Conservation (phyloP, 2,113 vertebrate species). For the Falco punctatus region DNA sequence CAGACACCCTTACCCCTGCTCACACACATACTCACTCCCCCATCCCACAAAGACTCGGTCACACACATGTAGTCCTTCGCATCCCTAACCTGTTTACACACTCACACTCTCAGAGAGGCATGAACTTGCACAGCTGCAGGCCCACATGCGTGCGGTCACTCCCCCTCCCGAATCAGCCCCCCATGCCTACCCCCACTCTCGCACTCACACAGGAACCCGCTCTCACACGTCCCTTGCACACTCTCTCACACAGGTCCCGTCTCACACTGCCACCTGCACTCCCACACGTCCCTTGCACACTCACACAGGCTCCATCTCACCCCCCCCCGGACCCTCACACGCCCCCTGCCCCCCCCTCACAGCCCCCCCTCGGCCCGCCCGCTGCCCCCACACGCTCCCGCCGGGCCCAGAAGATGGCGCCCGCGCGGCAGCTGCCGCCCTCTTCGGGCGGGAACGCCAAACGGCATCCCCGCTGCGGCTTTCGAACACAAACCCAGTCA, state of each 20-base stretch:
- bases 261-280: rapidly evolving
- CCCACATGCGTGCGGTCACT: neutral
- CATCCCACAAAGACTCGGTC: neutral
- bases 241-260: too few species aligned
- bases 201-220: rapidly evolving
- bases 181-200: too few species aligned
- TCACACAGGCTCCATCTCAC: rapidly evolving
- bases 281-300: neutral
- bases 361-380: too few species aligned
- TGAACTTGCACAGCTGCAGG: neutral
- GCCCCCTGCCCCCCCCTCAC: too few species aligned
- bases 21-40: too few species aligned
- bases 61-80: rapidly evolving
- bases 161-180: neutral
- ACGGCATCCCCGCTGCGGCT: rapidly evolving
- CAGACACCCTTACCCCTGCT: neutral
- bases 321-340: too few species aligned
- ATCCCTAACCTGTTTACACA: too few species aligned
- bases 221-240: neutral
- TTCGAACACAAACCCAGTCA: rapidly evolving
- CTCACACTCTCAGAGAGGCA: too few species aligned
- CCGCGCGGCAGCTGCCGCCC: neutral
- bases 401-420: neutral
- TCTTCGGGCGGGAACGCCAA: neutral
- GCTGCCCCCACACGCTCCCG: too few species aligned